Evolutionary conservation across 1,140 invertebrate species (phyloP).

Genomic region (Drosophila nigromelanica): DNA sequence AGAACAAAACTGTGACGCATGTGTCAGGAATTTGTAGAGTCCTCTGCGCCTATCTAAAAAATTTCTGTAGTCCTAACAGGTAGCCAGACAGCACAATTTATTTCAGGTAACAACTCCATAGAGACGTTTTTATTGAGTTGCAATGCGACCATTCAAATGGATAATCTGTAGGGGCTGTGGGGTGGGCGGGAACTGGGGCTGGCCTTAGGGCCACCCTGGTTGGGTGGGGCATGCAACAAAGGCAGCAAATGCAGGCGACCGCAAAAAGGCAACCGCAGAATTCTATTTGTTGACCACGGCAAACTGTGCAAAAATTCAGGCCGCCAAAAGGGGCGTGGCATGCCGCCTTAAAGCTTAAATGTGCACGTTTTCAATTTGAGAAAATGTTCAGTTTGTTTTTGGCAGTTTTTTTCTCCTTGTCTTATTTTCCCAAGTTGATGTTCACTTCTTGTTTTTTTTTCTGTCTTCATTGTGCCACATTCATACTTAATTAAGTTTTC

Average conservation of each 20-base stretch:
- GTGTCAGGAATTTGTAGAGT: constrained; percentile 41
- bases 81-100: constrained; percentile 20
- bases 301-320: neutral
- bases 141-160: neutral
- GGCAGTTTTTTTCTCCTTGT: neutral
- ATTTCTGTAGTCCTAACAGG: constrained; percentile 32
- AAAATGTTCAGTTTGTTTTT: constrained; percentile 5
- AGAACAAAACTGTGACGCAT: constrained; percentile 52
- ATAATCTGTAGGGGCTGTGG: too few species aligned
- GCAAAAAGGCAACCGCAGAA: constrained; percentile 68
- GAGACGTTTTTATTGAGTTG: neutral
- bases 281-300: constrained; percentile 63
- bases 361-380: constrained; percentile 10
- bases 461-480: constrained; percentile 38
- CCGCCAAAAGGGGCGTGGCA: constrained; percentile 5
- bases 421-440: neutral
- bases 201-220: neutral
- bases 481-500: constrained; percentile 73
- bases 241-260: constrained; percentile 28
- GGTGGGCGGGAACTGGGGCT: neutral
- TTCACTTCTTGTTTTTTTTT: constrained; percentile 18
- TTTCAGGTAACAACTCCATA: constrained; percentile 15
- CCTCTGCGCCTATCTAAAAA: constrained; percentile 20
- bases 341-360: constrained; percentile 15
- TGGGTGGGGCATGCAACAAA: constrained; percentile 29